Base-by-base conservation (phyloP, 2,888 invertebrate genomes). In the Ophioninae sp. region DNA sequence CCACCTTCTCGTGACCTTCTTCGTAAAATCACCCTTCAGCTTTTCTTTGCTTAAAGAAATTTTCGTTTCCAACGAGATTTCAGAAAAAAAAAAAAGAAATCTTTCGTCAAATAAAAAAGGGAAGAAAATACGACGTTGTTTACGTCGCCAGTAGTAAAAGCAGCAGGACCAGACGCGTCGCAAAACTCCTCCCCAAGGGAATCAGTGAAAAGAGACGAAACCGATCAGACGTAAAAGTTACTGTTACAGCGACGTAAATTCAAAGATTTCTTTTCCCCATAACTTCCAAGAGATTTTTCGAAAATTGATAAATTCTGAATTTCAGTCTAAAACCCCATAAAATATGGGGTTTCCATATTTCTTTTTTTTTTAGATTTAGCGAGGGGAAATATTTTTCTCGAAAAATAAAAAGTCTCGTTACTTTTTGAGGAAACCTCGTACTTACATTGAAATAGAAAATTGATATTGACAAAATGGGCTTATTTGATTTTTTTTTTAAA, bases 1-100 rank as follows among this genome's bases (percentile, higher is more conserved):
- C 21, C 20, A 21, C 64, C 80, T 77, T 57, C 41, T 57, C 73
- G 76, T 74, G 73, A 80, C 80, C 73, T 83, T 83, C 44, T 21
- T 30, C 80, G 6, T 39, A 39, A 21, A 56, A 50, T 50, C 50
- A 5, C 13, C 6, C 50, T 39, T 17, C 13, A 7, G 7, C 75
- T 20, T 21, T 13, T 0, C 64, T 10, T 37, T 37, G 56, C 62
- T 2, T 20, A 50, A 23, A 41, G 50, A 17, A 8, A 67, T 59
- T 73, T 67, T 79, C 37, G 30, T n/a, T 21, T 44, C 67, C 21
- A 13, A 41, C 50, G 17, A 50, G 13, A 56, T 20, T 7, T 37
- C 17, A 21, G 39, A 59, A 61, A 23, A 73, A 73, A 72, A 72
- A 20, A 65, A 39, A n/a, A n/a, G n/a, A n/a, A n/a, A n/a, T n/a